phyloP scores from a whole-genome alignment of 2,888 invertebrate species.

The Ramazzottius varieornatus region DNA sequence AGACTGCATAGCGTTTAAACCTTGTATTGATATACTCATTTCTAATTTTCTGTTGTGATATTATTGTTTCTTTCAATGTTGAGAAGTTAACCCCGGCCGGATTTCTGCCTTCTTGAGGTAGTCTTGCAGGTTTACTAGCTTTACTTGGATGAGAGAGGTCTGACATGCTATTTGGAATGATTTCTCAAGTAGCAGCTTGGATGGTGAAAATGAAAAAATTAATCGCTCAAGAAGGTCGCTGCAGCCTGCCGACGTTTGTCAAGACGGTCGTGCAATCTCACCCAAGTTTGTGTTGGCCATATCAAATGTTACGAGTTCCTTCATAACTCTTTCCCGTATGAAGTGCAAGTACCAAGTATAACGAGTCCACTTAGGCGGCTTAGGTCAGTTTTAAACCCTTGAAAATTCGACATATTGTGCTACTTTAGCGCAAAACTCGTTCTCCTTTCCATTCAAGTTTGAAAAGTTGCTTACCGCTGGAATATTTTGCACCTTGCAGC shows the following conservation, averaged over 20 bases:
- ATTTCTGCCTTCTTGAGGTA: too few species aligned
- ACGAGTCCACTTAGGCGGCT: background rate
- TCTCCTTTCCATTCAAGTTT: background rate
- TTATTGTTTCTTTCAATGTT: too few species aligned
- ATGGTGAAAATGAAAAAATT: constrained; percentile 1
- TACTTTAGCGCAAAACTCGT: background rate
- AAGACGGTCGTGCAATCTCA: background rate
- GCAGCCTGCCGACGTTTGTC: background rate
- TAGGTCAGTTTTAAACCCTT: background rate
- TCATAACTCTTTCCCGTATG: background rate
- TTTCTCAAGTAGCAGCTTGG: too few species aligned
- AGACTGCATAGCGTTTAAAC: too few species aligned
- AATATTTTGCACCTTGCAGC: too few species aligned
- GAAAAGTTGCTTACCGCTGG: too few species aligned
- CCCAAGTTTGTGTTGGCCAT: background rate
- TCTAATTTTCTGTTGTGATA: too few species aligned
- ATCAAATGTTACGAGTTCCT: background rate
- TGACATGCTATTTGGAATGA: too few species aligned
- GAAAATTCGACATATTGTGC: background rate
- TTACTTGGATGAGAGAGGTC: too few species aligned
- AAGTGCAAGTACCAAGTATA: background rate
- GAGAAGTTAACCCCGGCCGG: too few species aligned
- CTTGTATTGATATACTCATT: too few species aligned
- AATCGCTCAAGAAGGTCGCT: constrained; percentile 4
- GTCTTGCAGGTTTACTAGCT: too few species aligned